Evolutionary conservation across 2,888 invertebrate species (phyloP), one percentile per base, ranked within the genome.

Genomic region (Xanthorhoe designata): DNA sequence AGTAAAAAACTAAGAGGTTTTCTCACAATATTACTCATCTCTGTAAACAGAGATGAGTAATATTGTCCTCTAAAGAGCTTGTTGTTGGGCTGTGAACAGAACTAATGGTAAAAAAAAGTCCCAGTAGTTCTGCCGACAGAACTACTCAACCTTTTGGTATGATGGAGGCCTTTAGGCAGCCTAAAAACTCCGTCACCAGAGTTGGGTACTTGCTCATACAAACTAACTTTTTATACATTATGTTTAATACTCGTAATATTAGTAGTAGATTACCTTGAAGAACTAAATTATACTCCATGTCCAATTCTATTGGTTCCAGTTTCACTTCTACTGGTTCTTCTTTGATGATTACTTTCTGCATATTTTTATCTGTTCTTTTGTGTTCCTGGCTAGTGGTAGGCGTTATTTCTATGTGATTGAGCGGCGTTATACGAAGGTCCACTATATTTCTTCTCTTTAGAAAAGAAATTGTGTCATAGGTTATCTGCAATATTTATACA

Each of bases 321-420:
- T 56, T 47, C 6, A 55, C 24, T 45, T 55, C 42, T 19, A 55
- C 13, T 4, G 35, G 55, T 42, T 42, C 38, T 5, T 45, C 45
- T 45, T 56, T 56, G 2, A 56, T 15, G 9, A 3, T 9, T 0
- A 47, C 29, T 24, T 56, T 4, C 9, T 45, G 45, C 4, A 45
- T 6, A 8, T 13, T 55, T 13, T 45, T n/a, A 29, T 17, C 17
- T 17, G 47, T 49, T 9, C 1, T 13, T 35, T 35, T 35, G 13
- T 13, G n/a, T 15, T 15, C 54, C 7, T 13, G 18, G n/a, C 1
- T 19, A 17, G 1, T n/a, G 0, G 8, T 10, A 15, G 57, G 47
- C 2, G n/a, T 7, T 9, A 57, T 9, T 29, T 49, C 57, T 32
- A 49, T 29, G 13, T 57, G 47, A 9, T n/a, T 45, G 3, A 55